Evolutionary conservation across 2,888 invertebrate genomes (phyloP), one percentile per base, ranked within the genome.

Genomic region (Spodoptera picta): DNA sequence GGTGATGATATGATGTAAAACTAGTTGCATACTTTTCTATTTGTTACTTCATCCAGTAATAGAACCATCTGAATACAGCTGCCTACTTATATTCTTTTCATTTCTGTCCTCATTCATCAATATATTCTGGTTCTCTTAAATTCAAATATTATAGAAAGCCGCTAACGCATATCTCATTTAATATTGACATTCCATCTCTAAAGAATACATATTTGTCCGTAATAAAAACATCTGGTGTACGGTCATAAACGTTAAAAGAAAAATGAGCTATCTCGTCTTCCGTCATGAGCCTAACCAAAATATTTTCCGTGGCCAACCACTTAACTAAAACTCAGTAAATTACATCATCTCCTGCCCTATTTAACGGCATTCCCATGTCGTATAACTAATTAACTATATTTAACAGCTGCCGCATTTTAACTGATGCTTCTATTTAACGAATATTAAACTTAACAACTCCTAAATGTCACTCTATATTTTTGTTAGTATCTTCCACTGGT

Each of bases 381-480:
- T 82, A 85, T 81, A 85, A 83, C 84, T 90, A 92, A 93, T 93
- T 92, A 90, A 83, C 83, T 86, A 84, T 86, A 90, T 89, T 90
- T 89, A 90, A 87, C 90, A 88, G 89, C 88, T 87, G 89, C 86
- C 87, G 89, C 91, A 81, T 88, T 92, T 87, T 81, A 82, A 88
- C 87, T 90, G 89, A 89, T 88, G 88, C 87, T 75, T 87, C 87
- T 87, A 89, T 91, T 92, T 89, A 90, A 90, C 89, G 77, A 84
- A 80, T 89, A 86, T 86, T 85, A 86, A 84, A 84, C 84, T 90
- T 92, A 91, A 93, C 86, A 91, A 87, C 84, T 79, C 87, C 91
- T 92, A 91, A 92, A 90, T 90, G 92, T 92, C 89, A 89, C 89
- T 83, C 89, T 85, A 88, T 90, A 90, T 90, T 89, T 92, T 89